Conservation (phyloP, 1,140 invertebrate species). For the Neodiprion fabricii region DNA sequence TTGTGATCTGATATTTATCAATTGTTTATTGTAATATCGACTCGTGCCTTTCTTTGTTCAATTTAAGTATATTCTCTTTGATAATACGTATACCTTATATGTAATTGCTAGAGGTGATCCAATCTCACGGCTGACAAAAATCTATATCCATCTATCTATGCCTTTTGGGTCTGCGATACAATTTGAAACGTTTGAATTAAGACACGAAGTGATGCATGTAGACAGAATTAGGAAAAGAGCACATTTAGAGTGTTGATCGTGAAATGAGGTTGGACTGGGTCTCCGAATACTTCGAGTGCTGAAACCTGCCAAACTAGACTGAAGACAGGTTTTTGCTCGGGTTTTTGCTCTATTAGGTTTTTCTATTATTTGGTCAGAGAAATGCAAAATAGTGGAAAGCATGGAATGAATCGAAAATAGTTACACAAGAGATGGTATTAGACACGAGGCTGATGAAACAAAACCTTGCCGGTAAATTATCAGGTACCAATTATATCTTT, state of each 20-base stretch:
- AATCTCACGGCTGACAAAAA: not conserved
- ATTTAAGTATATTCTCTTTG: too few species aligned
- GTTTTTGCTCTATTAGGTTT: conserved; percentile 43
- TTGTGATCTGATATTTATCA: too few species aligned
- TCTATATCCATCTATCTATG: not conserved
- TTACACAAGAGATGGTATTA: not conserved
- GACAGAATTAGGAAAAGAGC: not conserved
- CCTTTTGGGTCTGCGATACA: not conserved
- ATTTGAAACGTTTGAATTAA: not conserved
- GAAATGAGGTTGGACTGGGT: not conserved
- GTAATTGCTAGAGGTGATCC: too few species aligned
- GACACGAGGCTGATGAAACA: too few species aligned
- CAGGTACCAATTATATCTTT: too few species aligned
- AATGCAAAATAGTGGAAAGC: conserved; percentile 39
- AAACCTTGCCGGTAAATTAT: too few species aligned
- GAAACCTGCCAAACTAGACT: conserved; percentile 41
- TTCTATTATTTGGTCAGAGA: conserved; percentile 40
- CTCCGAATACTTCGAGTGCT: conserved; percentile 24
- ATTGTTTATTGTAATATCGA: too few species aligned
- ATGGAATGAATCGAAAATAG: not conserved
- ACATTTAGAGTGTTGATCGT: not conserved
- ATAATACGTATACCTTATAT: too few species aligned
- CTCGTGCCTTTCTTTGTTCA: too few species aligned
- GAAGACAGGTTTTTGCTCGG: conserved; percentile 35
- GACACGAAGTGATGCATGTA: not conserved